A percentile compares a stretch with the other conserved stretches of the same genome.
phyloP scores from a whole-genome alignment of 2,888 invertebrate species.

The Drosophila pseudotakahashii region DNA sequence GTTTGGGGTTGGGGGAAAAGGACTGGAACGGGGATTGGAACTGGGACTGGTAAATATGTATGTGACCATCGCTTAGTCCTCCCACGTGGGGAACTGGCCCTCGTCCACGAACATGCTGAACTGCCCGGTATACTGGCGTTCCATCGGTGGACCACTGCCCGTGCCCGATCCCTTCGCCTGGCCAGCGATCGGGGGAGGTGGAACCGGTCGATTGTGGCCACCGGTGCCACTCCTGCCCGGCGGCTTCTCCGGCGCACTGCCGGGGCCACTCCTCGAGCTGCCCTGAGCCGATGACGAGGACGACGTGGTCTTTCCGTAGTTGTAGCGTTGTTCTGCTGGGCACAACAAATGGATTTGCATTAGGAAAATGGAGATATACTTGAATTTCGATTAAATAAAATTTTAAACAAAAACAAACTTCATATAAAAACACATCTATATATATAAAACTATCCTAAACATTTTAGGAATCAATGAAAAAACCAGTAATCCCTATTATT shows the following conservation, averaged over 20 bases:
- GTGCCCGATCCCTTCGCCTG: conserved; percentile 23
- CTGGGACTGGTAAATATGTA: conserved; percentile 2
- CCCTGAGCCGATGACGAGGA: conserved; percentile 66
- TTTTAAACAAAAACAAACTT: background rate
- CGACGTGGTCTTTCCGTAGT: conserved; percentile 78
- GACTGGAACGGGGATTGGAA: background rate
- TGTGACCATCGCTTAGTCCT: conserved; percentile 85
- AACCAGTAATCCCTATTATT: too few relatives aligned
- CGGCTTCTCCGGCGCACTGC: conserved; percentile 76
- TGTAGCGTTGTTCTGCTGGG: conserved; percentile 71
- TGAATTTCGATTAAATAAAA: too few relatives aligned
- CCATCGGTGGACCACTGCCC: conserved; percentile 66
- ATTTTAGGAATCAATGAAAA: too few relatives aligned
- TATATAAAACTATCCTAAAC: too few relatives aligned
- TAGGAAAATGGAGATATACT: background rate
- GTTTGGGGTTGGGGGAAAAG: background rate
- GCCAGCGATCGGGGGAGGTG: conserved; percentile 21
- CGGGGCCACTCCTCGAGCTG: conserved; percentile 65
- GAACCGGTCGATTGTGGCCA: conserved; percentile 20
- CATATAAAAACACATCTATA: too few relatives aligned
- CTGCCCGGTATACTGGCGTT: conserved; percentile 77
- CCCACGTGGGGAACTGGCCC: conserved; percentile 88
- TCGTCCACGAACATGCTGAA: conserved; percentile 86
- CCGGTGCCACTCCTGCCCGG: conserved; percentile 18
- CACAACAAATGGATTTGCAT: background rate